Evolutionary conservation across 2,797 vertebrate species (phyloP), one percentile per base, ranked within the genome.

Genomic region (Sphenodon punctatus): DNA sequence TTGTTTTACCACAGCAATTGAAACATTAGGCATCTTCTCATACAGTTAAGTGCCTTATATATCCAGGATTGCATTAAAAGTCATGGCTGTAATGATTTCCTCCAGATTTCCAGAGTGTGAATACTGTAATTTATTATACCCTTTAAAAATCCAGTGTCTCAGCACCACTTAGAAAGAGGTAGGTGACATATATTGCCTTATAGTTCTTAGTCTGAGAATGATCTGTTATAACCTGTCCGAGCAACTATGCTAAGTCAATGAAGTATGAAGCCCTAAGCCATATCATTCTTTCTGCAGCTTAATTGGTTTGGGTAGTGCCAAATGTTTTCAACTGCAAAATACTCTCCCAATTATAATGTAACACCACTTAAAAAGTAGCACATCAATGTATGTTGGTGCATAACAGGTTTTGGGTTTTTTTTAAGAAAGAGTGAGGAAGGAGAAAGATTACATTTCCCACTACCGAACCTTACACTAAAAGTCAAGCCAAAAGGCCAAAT

Each of bases 401-500:
- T 27, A 48, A 13, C 1, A 1, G 16, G 16, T 20, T 8, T 20
- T 74, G 15, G 61, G 16, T 27, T 6, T 9, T 10, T 43, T 32
- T n/a, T 45, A 17, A 27, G 38, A 30, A 77, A 49, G 20, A 53
- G 15, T n/a, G 38, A n/a, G n/a, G 3, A 53, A 36, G 13, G 3
- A 66, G 16, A 0, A 1, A 55, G 3, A 20, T 63, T 34, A 34
- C 10, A 12, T 67, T 73, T 64, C 16, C 13, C 0, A 0, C 20
- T 46, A 7, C 53, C 36, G 14, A 51, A 25, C 4, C 65, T 46
- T 7, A 55, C 46, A 64, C 36, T 79, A 41, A 58, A 48, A 20
- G 25, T 30, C 70, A 69, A 76, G 78, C 34, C 36, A 1, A 66
- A 65, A 59, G 63, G 12, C 43, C 6, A 70, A 22, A 70, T 36